These are phyloP conservation scores for Polylopha cassiicola DNA, from an alignment of 2,888 invertebrate genomes.

Conservation along the genomic window DNA sequence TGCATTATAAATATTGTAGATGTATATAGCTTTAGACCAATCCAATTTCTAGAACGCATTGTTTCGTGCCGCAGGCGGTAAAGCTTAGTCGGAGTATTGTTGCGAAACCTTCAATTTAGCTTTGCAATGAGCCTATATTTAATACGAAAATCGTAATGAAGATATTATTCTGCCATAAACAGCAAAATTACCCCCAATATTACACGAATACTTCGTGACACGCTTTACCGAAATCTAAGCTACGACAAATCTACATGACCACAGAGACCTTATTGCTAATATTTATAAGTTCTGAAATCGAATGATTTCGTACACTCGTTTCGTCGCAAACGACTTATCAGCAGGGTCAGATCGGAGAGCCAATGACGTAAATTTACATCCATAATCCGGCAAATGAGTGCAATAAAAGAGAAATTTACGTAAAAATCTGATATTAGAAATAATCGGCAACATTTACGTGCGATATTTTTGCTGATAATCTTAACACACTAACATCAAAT, in stretches of 20 bases:
- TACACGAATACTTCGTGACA: constrained; percentile 32
- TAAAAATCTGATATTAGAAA: constrained; percentile 50
- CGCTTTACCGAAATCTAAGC: constrained; percentile 27
- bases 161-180: constrained; percentile 36
- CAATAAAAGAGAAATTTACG: constrained; percentile 56
- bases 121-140: constrained; percentile 26
- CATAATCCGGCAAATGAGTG: constrained; percentile 55
- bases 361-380: constrained; percentile 47
- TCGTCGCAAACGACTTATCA: constrained; percentile 40
- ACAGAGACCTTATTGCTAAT: constrained; percentile 6
- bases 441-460: constrained; percentile 32
- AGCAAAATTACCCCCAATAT: constrained; percentile 33
- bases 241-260: neutral
- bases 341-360: constrained; percentile 37
- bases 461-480: constrained; percentile 9
- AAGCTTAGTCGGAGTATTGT: constrained; percentile 13
- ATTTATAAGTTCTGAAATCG: constrained; percentile 7
- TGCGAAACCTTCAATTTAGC: constrained; percentile 15
- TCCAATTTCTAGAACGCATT: constrained; percentile 8
- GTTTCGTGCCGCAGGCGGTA: constrained; percentile 13
- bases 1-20: too few relatives aligned
- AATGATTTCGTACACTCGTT: neutral
- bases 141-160: constrained; percentile 36
- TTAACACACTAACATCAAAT: neutral
- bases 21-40: too few relatives aligned